Evolutionary conservation across 2,113 vertebrate species (phyloP).

Genomic region (Naja naja): DNA sequence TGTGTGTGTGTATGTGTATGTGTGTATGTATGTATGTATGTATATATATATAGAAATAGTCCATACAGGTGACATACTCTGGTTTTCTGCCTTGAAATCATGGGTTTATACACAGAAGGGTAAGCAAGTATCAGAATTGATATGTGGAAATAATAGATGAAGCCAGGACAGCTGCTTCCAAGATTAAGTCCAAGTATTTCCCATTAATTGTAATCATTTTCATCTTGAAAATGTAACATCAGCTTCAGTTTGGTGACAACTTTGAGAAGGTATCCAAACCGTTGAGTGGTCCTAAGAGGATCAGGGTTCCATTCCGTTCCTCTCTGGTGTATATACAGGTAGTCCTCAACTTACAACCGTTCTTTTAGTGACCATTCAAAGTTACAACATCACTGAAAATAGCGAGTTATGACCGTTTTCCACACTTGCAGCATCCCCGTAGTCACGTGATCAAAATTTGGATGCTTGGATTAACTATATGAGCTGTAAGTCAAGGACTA

Average conservation of each 20-base stretch:
- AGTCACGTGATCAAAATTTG: no score
- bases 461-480: no score
- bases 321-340: neutral
- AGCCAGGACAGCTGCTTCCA: neutral
- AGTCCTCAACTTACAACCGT: neutral
- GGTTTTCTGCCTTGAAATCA: neutral
- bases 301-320: neutral
- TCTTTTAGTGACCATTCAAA: no score
- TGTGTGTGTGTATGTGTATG: no score
- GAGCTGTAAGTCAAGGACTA: no score
- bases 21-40: no score
- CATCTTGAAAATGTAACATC: neutral
- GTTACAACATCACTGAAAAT: no score
- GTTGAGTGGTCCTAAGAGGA: neutral
- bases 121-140: neutral
- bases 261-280: neutral
- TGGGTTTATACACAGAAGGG: neutral
- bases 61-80: neutral
- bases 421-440: no score
- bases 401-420: no score
- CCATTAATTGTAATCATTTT: neutral
- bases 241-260: neutral
- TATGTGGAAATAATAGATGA: neutral
- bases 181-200: neutral
- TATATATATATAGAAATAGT: neutral